Base-by-base conservation (phyloP, 35 echinoderm and acorn worm genomes). In the Stichopus chloronotus region DNA sequence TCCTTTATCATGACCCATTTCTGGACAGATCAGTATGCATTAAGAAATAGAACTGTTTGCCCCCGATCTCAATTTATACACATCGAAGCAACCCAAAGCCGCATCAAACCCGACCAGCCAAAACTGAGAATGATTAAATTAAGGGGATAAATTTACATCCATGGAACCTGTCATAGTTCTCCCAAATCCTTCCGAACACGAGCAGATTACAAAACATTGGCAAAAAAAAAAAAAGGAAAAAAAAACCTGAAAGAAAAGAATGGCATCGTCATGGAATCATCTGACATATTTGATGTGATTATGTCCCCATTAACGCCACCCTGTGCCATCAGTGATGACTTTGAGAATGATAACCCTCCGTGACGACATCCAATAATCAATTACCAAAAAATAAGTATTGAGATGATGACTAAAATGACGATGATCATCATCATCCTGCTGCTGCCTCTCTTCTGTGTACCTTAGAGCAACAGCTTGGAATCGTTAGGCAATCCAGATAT, bases 281-380 rank as follows among this genome's bases (percentile, higher is more conserved):
- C 9, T 72, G 17, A 19, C 68, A 72, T 72, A 72, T 11, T 72
- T 72, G 68, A 72, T 72, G 21, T 72, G 21, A 72, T 72, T 72
- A 72, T 72, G 68, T 72, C 16, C n/a, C 68, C 68, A 72, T 72
- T 72, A 72, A n/a, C 21, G 68, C 68, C 68, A 72, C 21, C 68
- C 6, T 72, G 68, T 72, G 21, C 10, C 60, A 63, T 63, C 68
- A 72, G 68, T 72, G 68, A 72, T 19, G 68, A 72, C 68, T 72
- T 72, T n/a, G 21, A n/a, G 14, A 13, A 72, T 72, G 68, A 72
- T 72, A 84, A 84, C 19, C 52, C 81, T 58, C 58, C 23, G 23
- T 84, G 81, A 84, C 81, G 58, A 57, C 58, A 84, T 84, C 58
- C 81, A 84, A 84, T 84, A 84, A 84, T 57, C 81, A 84, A 84